These are phyloP conservation scores for Acridotheres tristis DNA, from an alignment of 2,797 vertebrate genomes.

Conservation along the genomic window DNA sequence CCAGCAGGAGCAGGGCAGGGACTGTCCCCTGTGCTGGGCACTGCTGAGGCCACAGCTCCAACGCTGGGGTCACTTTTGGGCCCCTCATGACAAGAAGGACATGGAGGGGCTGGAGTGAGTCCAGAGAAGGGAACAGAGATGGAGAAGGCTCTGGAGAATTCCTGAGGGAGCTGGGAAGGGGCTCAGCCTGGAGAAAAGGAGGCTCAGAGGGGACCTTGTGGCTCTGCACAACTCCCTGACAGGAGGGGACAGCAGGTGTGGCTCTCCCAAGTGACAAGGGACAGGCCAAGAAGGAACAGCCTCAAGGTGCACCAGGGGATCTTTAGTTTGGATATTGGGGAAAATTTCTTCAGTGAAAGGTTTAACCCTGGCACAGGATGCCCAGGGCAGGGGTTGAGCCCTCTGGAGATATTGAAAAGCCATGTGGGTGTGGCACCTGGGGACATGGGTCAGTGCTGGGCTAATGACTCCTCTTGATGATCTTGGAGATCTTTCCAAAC, in stretches of 20 bases:
- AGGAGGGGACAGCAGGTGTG: neutral
- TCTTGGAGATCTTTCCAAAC: neutral
- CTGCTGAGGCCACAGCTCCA: accelerated
- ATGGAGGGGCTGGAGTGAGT: accelerated
- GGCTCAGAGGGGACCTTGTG: neutral
- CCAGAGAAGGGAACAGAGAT: accelerated
- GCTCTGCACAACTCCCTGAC: neutral
- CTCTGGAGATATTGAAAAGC: neutral
- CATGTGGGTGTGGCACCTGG: neutral
- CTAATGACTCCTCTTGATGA: neutral
- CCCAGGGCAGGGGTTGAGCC: neutral
- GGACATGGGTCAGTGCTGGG: neutral
- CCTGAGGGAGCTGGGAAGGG: neutral
- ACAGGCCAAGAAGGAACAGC: accelerated
- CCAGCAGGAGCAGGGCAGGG: neutral
- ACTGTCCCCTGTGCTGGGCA: neutral
- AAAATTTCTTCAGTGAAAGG: neutral
- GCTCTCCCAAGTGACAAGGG: neutral
- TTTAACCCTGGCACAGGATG: neutral
- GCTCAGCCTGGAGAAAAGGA: neutral
- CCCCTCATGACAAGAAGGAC: accelerated
- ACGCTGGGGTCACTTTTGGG: neutral
- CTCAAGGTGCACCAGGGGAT: neutral
- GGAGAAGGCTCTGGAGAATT: neutral
- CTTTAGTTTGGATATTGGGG: neutral